These are phyloP conservation scores for Columba livia DNA, from an alignment of 2,113 vertebrate species.

Conservation along the genomic window DNA sequence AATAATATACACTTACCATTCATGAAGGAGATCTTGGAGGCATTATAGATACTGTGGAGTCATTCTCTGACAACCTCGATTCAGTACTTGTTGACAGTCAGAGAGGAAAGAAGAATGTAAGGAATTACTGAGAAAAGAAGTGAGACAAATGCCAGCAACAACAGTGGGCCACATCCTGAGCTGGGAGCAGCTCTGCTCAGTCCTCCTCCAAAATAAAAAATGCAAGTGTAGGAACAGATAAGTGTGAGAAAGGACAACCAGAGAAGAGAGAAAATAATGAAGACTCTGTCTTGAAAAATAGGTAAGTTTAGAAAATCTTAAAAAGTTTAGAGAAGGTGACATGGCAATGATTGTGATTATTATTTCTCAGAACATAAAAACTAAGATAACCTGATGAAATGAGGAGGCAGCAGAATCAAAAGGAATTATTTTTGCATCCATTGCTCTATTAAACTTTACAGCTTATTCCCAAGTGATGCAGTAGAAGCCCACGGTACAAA, in stretches of 20 bases:
- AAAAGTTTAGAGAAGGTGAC: background rate
- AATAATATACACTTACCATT: background rate
- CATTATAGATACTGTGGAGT: background rate
- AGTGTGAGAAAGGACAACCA: background rate
- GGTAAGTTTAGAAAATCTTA: background rate
- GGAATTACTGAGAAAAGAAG: background rate
- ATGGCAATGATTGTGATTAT: background rate
- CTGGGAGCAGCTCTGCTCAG: background rate
- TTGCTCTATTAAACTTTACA: background rate
- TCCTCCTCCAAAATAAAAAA: background rate
- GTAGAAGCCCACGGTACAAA: background rate
- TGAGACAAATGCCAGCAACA: fast-evolving
- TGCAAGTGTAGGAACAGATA: background rate
- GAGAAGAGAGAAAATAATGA: background rate
- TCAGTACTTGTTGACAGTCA: background rate
- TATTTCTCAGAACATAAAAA: background rate
- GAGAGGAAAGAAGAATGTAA: background rate
- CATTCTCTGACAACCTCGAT: background rate
- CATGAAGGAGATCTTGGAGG: background rate
- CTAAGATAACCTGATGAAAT: background rate
- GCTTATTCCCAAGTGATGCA: background rate
- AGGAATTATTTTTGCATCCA: background rate
- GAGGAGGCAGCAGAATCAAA: background rate
- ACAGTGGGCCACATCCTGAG: background rate
- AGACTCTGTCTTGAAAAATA: background rate